Evolutionary conservation across 1,140 invertebrate species (phyloP), one percentile per base, ranked within the genome.

Genomic region (Drosophila bocqueti): DNA sequence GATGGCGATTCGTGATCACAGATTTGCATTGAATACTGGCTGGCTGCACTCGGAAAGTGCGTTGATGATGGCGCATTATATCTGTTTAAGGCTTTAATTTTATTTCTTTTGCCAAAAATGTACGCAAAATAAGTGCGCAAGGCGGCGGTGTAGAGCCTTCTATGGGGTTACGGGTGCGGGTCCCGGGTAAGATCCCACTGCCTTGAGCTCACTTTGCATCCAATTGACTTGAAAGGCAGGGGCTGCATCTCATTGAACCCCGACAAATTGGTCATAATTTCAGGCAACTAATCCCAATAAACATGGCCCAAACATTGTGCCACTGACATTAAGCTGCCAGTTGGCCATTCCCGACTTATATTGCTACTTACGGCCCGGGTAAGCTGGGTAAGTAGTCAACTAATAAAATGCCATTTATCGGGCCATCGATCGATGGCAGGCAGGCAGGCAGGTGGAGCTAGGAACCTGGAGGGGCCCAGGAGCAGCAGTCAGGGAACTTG

Each of bases 251-350:
- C 80, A 87, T 86, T 86, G 83, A 64, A 81, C 76, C 74, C 85
- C 81, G 87, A 91, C 87, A 91, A 91, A 91, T 91, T 91, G 87
- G 87, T 91, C 84, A 91, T 91, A 91, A 91, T 91, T 91, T 89
- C 83, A 64, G 74, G 77, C 87, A 83, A 81, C 87, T 91, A 91
- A 91, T 91, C 87, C 87, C 85, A 89, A 91, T 91, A 91, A 91
- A 91, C 87, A 91, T 91, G 80, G 87, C 87, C 83, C 68, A 86
- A 90, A 86, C 86, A 91, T 91, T 91, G 86, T 91, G 73, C 73
- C 50, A 63, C 76, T 91, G 86, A 91, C 86, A 86, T 80, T 91
- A 91, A 91, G 86, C 82, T 91, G 83, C 79, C 86, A 81, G 52
- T 55, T 55, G 45, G 54, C 54, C 55, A 61, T 50, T 43, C 29